These are phyloP conservation scores for Azorinus chamasolen DNA, from an alignment of 2,888 invertebrate species.

Conservation along the genomic window DNA sequence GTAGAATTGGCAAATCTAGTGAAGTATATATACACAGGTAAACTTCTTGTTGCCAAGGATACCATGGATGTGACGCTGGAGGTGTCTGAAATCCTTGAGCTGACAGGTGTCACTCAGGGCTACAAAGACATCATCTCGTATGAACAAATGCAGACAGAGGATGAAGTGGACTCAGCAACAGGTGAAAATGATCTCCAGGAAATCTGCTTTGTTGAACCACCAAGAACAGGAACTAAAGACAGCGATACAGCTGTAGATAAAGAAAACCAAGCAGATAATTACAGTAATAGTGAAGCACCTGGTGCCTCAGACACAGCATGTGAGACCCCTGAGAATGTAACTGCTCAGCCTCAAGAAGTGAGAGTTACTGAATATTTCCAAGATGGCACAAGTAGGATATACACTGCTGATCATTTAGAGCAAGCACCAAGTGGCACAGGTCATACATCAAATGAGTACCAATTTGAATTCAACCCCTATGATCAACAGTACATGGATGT, in stretches of 20 bases:
- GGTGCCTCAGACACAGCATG: too few relatives aligned
- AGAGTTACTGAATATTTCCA: conserved; percentile 11
- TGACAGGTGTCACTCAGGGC: conserved; percentile 52
- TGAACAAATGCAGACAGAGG: conserved; percentile 26
- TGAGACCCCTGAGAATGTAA: too few relatives aligned
- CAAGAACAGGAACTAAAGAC: too few relatives aligned
- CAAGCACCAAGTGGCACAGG: neutral
- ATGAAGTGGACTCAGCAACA: too few relatives aligned
- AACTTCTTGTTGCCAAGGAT: conserved; percentile 58
- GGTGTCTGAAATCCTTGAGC: conserved; percentile 54
- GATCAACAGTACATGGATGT: conserved; percentile 60
- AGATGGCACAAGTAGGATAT: conserved; percentile 23
- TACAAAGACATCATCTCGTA: conserved; percentile 57
- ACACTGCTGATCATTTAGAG: conserved; percentile 14
- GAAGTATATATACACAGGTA: conserved; percentile 61
- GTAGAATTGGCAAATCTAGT: conserved; percentile 58
- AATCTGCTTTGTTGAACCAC: too few relatives aligned
- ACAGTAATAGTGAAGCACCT: too few relatives aligned
- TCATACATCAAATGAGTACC: conserved; percentile 35
- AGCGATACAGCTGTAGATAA: too few relatives aligned
- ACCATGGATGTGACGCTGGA: conserved; percentile 60
- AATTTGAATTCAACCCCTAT: conserved; percentile 38
- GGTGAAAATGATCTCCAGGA: too few relatives aligned
- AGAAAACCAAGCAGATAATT: too few relatives aligned
- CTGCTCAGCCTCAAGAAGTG: neutral